Base-by-base conservation (phyloP, 2,113 vertebrate species). In the Platysternon megacephalum region DNA sequence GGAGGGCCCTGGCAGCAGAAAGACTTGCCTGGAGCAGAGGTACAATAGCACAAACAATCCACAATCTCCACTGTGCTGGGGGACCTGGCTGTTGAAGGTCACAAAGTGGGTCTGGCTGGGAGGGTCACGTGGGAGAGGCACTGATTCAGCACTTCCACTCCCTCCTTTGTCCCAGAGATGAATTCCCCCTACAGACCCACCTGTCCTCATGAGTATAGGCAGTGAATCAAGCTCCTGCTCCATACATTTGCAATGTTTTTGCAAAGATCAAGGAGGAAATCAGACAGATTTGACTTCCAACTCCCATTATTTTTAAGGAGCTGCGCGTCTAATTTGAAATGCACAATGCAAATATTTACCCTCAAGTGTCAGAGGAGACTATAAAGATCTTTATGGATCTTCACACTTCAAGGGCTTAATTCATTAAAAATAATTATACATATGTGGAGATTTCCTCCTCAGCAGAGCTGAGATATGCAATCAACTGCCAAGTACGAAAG, bases 401-500 rank as follows among this genome's bases (percentile, higher is more conserved):
- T 97, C 94, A 94, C 92, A 97, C 96, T 97, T 97, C 96, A 97
- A 96, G 96, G 95, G 97, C 93, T 97, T 95, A 97, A 97, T 96
- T 97, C 91, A 97, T 97, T 97, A 96, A 97, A 97, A 95, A 97
- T 96, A 97, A 97, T 97, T 97, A 97, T 96, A 97, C 92, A 95
- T 97, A 95, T 91, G 89, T 84, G 87, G 42, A 82, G 87, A 96
- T 93, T 95, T 92, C 86, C 96, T 95, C 84, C 82, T 82, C 17
- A 1, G 65, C 44, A 53, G 89, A 97, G 85, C 90, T 52, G 89
- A 92, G 96, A 91, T 91, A 55, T 68, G 94, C 84, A 84, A 89
- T 95, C 89, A 35, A 79, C 92, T 97, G 96, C 96, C 93, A 95
- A 94, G 87, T 76, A 1, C 1, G 90, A 83, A 92, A 87, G 89